Conservation (phyloP, 2,888 invertebrate species). For the Dichetophora obliterata region DNA sequence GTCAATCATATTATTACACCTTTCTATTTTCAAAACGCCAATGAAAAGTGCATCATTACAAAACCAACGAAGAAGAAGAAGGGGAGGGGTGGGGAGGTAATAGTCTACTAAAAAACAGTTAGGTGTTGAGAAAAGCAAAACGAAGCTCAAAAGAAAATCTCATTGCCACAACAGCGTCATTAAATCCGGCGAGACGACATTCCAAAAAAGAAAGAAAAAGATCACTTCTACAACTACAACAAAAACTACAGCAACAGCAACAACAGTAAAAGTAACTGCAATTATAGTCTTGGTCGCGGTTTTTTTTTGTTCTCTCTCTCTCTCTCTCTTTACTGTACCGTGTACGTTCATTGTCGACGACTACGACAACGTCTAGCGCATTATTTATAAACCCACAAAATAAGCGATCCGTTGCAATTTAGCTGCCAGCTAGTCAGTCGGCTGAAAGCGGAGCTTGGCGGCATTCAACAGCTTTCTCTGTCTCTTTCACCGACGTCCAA, state of each 20-base stretch:
- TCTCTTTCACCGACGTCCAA: conserved; percentile 14
- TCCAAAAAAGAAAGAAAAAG: conserved; percentile 48
- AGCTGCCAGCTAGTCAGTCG: conserved; percentile 36
- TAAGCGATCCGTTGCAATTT: conserved; percentile 63
- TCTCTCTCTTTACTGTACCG: neutral
- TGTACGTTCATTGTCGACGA: neutral
- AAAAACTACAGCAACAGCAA: conserved; percentile 41
- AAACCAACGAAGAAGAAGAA: too few relatives aligned
- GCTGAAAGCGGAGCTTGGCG: neutral
- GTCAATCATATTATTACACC: neutral
- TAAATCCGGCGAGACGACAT: conserved; percentile 64
- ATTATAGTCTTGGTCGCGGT: neutral
- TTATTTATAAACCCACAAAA: conserved; percentile 53
- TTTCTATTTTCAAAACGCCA: conserved; percentile 4
- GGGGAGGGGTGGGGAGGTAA: too few relatives aligned
- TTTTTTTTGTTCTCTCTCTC: neutral
- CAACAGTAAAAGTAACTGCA: conserved; percentile 16
- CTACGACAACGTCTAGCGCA: conserved; percentile 12
- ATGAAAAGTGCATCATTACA: too few relatives aligned
- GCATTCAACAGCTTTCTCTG: conserved; percentile 42
- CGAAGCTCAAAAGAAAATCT: too few relatives aligned
- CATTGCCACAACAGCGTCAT: conserved; percentile 55
- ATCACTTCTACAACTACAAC: conserved; percentile 47
- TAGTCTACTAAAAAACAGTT: too few relatives aligned
- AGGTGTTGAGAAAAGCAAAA: too few relatives aligned